phyloP scores from a whole-genome alignment of 2,797 vertebrate genomes.

The Loriculus beryllinus region DNA sequence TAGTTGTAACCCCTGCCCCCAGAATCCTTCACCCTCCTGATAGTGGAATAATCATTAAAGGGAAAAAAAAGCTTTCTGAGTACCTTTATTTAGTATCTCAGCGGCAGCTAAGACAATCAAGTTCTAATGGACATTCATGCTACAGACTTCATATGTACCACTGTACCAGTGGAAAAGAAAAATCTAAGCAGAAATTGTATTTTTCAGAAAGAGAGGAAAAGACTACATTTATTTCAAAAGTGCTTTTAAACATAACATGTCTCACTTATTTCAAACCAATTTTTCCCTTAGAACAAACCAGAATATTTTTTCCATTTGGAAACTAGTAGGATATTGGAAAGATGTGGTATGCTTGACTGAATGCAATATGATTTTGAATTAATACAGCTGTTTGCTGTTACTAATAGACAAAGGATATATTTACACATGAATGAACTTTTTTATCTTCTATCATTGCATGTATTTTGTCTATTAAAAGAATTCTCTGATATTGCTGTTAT shows the following conservation, averaged over 20 bases:
- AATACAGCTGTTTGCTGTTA: neutral
- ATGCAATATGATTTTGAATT: neutral
- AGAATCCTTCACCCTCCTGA: neutral
- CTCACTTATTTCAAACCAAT: neutral
- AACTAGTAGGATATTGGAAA: neutral
- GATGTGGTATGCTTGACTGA: neutral
- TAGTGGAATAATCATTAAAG: neutral
- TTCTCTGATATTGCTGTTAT: neutral
- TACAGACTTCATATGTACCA: neutral
- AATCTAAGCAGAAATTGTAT: neutral
- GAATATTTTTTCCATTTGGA: neutral
- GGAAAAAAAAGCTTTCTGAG: neutral
- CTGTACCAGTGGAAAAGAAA: neutral
- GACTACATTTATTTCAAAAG: neutral
- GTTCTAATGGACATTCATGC: neutral
- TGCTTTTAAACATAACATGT: neutral
- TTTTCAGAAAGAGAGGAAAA: neutral
- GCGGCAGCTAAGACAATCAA: neutral
- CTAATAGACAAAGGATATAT: neutral
- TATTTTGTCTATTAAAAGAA: neutral
- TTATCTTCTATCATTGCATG: neutral
- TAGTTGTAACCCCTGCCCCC: neutral
- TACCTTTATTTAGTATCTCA: neutral
- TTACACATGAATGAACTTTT: neutral
- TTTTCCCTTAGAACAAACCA: neutral